Evolutionary conservation across 2,888 invertebrate genomes (phyloP), one percentile per base, ranked within the genome.

Genomic region (Machimus atricapillus): DNA sequence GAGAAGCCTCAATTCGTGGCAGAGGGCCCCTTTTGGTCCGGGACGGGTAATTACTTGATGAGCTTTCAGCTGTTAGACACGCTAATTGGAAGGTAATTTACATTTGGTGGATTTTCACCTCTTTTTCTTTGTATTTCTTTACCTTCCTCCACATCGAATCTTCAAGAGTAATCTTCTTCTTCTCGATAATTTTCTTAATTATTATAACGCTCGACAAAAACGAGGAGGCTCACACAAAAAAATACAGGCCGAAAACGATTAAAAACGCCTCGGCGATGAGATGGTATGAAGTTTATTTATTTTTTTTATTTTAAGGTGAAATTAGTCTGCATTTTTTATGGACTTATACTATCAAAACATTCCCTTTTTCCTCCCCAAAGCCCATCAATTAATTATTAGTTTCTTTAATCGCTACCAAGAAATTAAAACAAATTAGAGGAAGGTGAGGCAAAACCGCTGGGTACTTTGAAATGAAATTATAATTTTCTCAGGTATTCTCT

Each of bases 61-160:
- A 86, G 86, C 86, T 86, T 86, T 86, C 86, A 86, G 86, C 86
- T 86, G 86, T 86, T 86, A 86, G 86, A 86, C 86, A 86, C 74
- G 56, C 86, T 86, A 86, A 86, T 86, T 86, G 86, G 86, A 86
- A 77, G 77, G 77, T 86, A 86, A 86, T 86, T 86, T 86, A 86
- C 77, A 86, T 85, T 74, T 85, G 74, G 43, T 52, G 85, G 66
- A 74, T 74, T 85, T 74, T 82, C 31, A 27, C 23, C 46, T 43
- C 27, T 37, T 43, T 43, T 43, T 56, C 27, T 52, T 31, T 37
- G 76, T 76, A 76, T 81, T 81, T 31, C 52, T 56, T 27, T n/a
- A 4, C 9, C 56, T 81, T 52, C 81, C 19, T 52, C 31, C 43
- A 43, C 37, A 31, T 34, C 12, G n/a, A 27, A 76, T 34, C 76